phyloP scores from a whole-genome alignment of 2,113 vertebrate genomes.

The Aplodontia rufa region DNA sequence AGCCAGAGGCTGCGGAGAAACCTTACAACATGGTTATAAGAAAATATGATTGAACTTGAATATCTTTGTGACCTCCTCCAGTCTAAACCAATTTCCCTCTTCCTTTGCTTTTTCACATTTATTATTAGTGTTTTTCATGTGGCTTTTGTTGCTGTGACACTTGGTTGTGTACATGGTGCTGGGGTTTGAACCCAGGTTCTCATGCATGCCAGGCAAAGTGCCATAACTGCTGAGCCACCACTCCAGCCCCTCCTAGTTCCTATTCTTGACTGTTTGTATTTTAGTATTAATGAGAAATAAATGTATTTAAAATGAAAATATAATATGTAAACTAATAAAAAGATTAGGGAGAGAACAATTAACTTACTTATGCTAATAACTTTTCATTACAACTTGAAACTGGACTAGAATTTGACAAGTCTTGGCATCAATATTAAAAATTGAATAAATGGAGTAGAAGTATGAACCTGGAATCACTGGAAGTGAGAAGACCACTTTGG shows the following conservation, averaged over 20 bases:
- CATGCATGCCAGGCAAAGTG: too few relatives aligned
- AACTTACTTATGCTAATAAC: not conserved
- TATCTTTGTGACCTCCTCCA: not conserved
- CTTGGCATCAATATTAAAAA: not conserved
- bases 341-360: not conserved
- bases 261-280: not conserved
- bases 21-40: not conserved
- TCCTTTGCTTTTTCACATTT: slow-evolving; percentile 4
- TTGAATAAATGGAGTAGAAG: not conserved
- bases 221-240: too few relatives aligned
- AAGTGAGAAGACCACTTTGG: not conserved
- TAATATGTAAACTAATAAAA: not conserved
- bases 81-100: not conserved
- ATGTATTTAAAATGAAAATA: not conserved
- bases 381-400: not conserved
- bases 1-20: too few relatives aligned
- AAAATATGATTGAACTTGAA: not conserved
- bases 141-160: too few relatives aligned
- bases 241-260: not conserved
- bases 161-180: too few relatives aligned
- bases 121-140: too few relatives aligned
- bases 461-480: not conserved
- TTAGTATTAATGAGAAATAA: not conserved
- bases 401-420: not conserved
- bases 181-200: too few relatives aligned